A percentile compares a stretch with the other conserved stretches of the same genome.
These are phyloP conservation scores for Odontesthes bonariensis DNA, from an alignment of 2,113 vertebrate genomes.

Conservation along the genomic window DNA sequence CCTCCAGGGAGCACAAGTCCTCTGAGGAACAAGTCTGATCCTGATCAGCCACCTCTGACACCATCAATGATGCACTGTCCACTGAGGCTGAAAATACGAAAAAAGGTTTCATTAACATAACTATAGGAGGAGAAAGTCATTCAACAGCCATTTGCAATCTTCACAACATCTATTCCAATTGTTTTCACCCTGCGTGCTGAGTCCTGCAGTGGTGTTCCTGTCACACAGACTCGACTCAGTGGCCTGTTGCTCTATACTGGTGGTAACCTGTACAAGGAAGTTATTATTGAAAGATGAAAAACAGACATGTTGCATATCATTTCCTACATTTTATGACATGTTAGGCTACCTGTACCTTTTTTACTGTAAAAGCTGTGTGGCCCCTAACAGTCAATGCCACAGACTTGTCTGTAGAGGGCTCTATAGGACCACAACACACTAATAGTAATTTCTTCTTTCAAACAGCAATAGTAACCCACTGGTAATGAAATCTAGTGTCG, in stretches of 20 bases:
- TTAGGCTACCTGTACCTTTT: not conserved
- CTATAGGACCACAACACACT: constrained; percentile 40
- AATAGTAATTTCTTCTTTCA: not conserved
- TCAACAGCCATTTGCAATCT: not conserved
- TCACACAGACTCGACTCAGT: constrained; percentile 86
- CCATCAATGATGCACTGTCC: constrained; percentile 86
- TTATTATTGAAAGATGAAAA: not conserved
- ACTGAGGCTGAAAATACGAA: constrained; percentile 81
- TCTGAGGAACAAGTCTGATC: constrained; percentile 87
- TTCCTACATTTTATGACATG: not conserved
- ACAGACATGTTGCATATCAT: not conserved
- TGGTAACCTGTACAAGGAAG: constrained; percentile 78
- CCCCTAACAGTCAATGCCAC: constrained; percentile 10
- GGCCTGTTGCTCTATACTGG: constrained; percentile 83
- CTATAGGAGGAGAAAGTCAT: not conserved
- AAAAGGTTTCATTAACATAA: not conserved
- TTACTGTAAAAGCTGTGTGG: not conserved
- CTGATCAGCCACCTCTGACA: constrained; percentile 85
- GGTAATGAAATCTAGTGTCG: constrained; percentile 12
- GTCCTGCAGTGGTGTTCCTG: constrained; percentile 81
- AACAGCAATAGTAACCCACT: not conserved
- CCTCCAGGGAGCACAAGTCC: constrained; percentile 89
- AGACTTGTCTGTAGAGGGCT: constrained; percentile 66
- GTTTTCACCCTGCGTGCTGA: constrained; percentile 89
- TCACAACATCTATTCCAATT: not conserved